Conservation (phyloP, 2,797 vertebrate genomes). For the Sphaeramia orbicularis region DNA sequence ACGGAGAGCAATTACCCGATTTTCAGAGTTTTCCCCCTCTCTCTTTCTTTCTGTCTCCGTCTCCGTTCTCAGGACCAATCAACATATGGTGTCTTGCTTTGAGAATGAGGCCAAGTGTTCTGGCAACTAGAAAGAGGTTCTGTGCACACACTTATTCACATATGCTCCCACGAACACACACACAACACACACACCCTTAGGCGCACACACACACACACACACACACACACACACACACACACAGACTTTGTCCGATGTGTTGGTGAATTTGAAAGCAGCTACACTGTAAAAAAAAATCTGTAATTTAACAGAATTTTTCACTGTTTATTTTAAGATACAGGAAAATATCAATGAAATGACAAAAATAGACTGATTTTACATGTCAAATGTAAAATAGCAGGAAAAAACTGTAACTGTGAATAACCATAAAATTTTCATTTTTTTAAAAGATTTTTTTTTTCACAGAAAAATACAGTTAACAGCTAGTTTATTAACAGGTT, state of each 20-base stretch:
- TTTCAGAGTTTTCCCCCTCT: constrained; percentile 11
- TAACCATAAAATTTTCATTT: no score
- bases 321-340: no score
- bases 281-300: no score
- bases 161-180: constrained; percentile 11
- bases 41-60: constrained; percentile 3
- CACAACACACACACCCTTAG: constrained; percentile 1
- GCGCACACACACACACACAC: no score
- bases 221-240: constrained; percentile 4
- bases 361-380: no score
- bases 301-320: no score
- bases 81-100: constrained; percentile 69
- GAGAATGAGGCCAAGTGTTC: constrained; percentile 70
- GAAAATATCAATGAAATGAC: no score
- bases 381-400: no score
- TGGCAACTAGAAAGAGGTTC: constrained; percentile 43
- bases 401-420: no score
- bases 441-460: no score
- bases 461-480: no score
- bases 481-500: no score
- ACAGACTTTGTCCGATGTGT: constrained; percentile 18
- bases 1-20: constrained; percentile 49
- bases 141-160: constrained; percentile 1
- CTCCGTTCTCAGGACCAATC: constrained; percentile 45
- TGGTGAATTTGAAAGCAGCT: constrained; percentile 35